Evolutionary conservation across 2,888 invertebrate species (phyloP), one percentile per base, ranked within the genome.

Genomic region (Sarcophaga rosellei): DNA sequence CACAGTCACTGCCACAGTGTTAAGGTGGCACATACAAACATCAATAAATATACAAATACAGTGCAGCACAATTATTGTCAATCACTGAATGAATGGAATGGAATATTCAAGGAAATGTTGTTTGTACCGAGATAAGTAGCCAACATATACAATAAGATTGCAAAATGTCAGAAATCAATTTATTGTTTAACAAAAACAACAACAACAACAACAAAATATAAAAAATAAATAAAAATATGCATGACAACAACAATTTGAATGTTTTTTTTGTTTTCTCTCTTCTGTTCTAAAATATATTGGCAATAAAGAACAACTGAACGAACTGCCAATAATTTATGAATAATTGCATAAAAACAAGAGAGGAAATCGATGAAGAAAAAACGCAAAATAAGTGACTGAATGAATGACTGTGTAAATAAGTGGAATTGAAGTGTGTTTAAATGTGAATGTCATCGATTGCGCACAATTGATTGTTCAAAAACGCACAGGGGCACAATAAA

Each of bases 321-420:
- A 75, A 79, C 70, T 79, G 69, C 59, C 68, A 79, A 84, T 79
- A 84, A 84, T 79, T 84, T 84, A 84, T 84, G 69, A 84, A 74
- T 84, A 79, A 84, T 75, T 84, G 84, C 72, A 69, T 70, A 76
- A 65, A 53, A 53, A 53, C 53, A 53, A 53, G 15, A 53, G 15
- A 5, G 17, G 17, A 53, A 53, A 53, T 15, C 53, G 2, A 53
- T 1, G 5, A 53, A 3, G 4, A 53, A 15, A 53, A 53, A 53
- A 12, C 2, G 17, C 12, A 1, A 10, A 53, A 53, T 53, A 15
- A 53, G n/a, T 75, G 44, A 65, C 69, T 74, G 63, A 59, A 65
- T 70, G 66, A 44, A 20, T 45, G 12, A 47, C 17, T 15, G 53
- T 53, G 53, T 17, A 53, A 10, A 15, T 12, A 53, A 53, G 17